Evolutionary conservation across 2,888 invertebrate species (phyloP), one percentile per base, ranked within the genome.

Genomic region (Caenorhabditis sp.): DNA sequence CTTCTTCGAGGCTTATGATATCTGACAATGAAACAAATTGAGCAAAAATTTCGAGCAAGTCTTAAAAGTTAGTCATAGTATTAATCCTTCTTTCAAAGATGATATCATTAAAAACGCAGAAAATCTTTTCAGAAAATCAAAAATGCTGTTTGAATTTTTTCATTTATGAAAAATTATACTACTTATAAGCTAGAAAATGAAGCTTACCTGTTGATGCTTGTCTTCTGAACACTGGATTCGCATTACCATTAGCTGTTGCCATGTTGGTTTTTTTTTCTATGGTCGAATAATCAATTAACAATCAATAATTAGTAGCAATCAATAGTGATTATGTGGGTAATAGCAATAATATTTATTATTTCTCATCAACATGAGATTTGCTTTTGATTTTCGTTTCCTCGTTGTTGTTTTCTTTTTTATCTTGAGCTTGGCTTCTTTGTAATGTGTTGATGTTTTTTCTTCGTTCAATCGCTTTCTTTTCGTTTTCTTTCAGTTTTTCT

Each of bases 121-220:
- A n/a, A n/a, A n/a, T n/a, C n/a, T n/a, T n/a, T n/a, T n/a, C n/a
- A n/a, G n/a, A n/a, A n/a, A n/a, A n/a, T n/a, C n/a, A n/a, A n/a
- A n/a, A n/a, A n/a, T n/a, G n/a, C n/a, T n/a, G n/a, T n/a, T n/a
- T n/a, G n/a, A n/a, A n/a, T n/a, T n/a, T n/a, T n/a, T n/a, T n/a
- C n/a, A n/a, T n/a, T n/a, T n/a, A n/a, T n/a, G n/a, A 8, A 53
- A 53, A 20, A n/a, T 53, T 21, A 53, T 21, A 53, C 10, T 8
- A 3, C 21, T 8, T 53, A 8, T 53, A 4, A 8, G 7, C 10
- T 36, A 36, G 7, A 5, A 5, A 8, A 36, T 10, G 5, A 53
- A 27, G 17, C 26, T 27, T 23, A 74, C 74, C 74, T 69, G 69
- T 74, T 2, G 74, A 74, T 17, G 69, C 69, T 61, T 74, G 74